Percentiles rank a stretch among this genome's conserved stretches.
phyloP scores from a whole-genome alignment of 2,888 invertebrate genomes.

The Drosophila gaucha region DNA sequence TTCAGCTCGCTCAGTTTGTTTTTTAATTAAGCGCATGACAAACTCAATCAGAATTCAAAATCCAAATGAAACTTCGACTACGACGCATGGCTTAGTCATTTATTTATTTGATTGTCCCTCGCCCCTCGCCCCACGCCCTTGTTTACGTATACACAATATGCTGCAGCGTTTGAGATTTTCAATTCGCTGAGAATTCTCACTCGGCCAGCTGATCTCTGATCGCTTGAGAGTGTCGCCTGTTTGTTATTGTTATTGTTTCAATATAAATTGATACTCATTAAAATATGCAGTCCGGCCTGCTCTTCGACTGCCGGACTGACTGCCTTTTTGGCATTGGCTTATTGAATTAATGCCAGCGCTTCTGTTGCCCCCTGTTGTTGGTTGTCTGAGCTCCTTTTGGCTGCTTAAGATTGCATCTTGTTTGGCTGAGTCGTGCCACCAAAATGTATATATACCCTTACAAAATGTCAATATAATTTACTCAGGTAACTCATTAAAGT shows the following conservation, averaged over 20 bases:
- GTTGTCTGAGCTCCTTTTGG: slow-evolving; percentile 30
- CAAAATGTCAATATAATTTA: background rate
- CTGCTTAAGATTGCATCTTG: slow-evolving; percentile 73
- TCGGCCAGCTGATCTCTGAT: background rate
- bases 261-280: slow-evolving; percentile 70
- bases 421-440: slow-evolving; percentile 50
- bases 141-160: slow-evolving; percentile 58
- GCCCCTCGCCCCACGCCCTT: background rate
- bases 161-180: slow-evolving; percentile 3
- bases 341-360: slow-evolving; percentile 67
- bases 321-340: slow-evolving; percentile 51
- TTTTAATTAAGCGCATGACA: slow-evolving; percentile 61
- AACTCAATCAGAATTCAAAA: slow-evolving; percentile 36
- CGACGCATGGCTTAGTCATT: slow-evolving; percentile 26
- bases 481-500: background rate
- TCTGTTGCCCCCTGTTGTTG: slow-evolving; percentile 37
- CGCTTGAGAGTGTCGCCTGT: slow-evolving; percentile 16
- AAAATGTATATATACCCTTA: slow-evolving; percentile 5
- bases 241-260: slow-evolving; percentile 55
- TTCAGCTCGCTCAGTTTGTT: background rate
- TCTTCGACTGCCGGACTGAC: slow-evolving; percentile 7
- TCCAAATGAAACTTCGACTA: slow-evolving; percentile 20
- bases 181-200: slow-evolving; percentile 32
- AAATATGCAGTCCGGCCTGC: slow-evolving; percentile 32
- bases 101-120: slow-evolving; percentile 30